Conservation (phyloP, 2,797 vertebrate species). For the Clarias pachynema region DNA sequence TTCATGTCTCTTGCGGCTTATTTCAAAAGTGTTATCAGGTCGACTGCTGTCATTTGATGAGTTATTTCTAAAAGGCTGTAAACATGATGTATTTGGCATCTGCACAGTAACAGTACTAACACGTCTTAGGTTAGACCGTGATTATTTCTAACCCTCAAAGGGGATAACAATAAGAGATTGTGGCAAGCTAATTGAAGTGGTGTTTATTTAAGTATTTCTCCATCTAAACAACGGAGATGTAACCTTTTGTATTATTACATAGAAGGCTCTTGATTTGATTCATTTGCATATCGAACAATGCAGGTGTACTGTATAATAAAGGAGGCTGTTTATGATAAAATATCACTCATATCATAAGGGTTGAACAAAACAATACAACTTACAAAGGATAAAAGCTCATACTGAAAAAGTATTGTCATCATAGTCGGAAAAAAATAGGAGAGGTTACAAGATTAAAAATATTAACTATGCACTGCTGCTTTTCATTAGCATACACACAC, state of each 20-base stretch:
- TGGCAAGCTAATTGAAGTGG: not conserved
- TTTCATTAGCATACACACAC: not conserved
- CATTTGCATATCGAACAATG: not conserved
- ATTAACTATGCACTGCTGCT: not conserved
- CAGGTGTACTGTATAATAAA: not conserved
- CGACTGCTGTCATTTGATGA: slow-evolving; percentile 1
- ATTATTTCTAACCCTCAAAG: not conserved
- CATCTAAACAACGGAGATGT: not conserved
- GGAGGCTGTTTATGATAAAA: not conserved
- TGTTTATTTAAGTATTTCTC: not conserved
- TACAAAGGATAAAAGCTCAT: not conserved
- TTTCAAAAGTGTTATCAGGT: slow-evolving; percentile 12
- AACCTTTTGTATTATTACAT: not conserved
- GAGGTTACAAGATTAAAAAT: not conserved
- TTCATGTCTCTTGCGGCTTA: not conserved
- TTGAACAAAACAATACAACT: not conserved
- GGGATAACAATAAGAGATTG: not conserved
- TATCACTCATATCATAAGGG: too few species aligned
- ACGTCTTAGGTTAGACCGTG: not conserved
- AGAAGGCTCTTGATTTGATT: not conserved
- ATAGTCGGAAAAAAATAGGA: not conserved
- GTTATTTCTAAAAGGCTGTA: not conserved
- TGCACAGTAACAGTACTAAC: not conserved
- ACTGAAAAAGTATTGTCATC: not conserved
- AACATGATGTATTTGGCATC: not conserved